Conservation (phyloP, 1,140 invertebrate genomes). For the Sminthurides bifidus region DNA sequence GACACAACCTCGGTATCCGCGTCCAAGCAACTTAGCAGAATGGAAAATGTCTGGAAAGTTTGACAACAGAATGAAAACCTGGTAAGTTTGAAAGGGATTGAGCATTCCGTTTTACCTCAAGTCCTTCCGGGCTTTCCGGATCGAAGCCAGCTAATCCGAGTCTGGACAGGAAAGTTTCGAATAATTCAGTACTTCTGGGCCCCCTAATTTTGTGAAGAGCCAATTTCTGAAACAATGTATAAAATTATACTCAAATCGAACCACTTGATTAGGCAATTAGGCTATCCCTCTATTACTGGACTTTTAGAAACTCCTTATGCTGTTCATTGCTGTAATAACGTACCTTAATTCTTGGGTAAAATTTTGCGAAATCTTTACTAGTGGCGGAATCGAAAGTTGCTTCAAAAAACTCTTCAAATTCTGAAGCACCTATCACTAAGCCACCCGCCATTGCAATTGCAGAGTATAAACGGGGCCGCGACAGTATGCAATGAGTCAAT, state of each 20-base stretch:
- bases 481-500: too few relatives aligned
- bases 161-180: conserved; percentile 25
- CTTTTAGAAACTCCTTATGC: neutral
- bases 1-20: conserved; percentile 3
- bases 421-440: conserved; percentile 15
- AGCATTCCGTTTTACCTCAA: conserved; percentile 25
- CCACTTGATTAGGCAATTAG: too few relatives aligned
- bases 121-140: conserved; percentile 6
- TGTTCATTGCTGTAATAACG: neutral
- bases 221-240: too few relatives aligned
- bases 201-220: neutral
- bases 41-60: conserved; percentile 16
- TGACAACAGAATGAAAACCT: neutral
- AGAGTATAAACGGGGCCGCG: too few relatives aligned
- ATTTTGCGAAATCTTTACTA: conserved; percentile 24
- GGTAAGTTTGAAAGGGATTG: too few relatives aligned
- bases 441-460: conserved; percentile 17
- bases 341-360: conserved; percentile 27
- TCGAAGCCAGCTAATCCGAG: conserved; percentile 12
- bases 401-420: conserved; percentile 30
- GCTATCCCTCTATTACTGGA: too few relatives aligned
- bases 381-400: conserved; percentile 23
- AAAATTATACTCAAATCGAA: too few relatives aligned
- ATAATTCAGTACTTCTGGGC: conserved; percentile 21
- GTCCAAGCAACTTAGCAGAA: conserved; percentile 12